Percentiles rank a stretch among this genome's conserved stretches.
phyloP scores from a whole-genome alignment of 2,113 vertebrate genomes.

The Tretioscincus oriximinensis region DNA sequence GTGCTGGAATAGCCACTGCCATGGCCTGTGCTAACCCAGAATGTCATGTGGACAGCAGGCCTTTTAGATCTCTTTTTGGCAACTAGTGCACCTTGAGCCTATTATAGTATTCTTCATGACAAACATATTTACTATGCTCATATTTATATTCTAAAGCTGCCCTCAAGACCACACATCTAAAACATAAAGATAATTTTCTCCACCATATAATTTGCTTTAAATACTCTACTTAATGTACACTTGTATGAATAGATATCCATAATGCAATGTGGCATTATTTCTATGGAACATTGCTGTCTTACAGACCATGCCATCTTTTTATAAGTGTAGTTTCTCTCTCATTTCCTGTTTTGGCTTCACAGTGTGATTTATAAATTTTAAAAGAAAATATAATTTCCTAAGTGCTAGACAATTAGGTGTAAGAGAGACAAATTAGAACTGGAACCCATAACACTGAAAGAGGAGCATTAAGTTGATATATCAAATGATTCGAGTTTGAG shows the following conservation, averaged over 20 bases:
- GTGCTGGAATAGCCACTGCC: too few relatives aligned
- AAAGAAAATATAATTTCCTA: constrained; percentile 18
- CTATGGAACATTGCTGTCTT: background rate
- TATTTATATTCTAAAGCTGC: too few relatives aligned
- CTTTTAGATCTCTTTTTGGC: too few relatives aligned
- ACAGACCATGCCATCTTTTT: background rate
- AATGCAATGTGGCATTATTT: background rate
- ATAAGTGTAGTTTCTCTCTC: rapidly evolving
- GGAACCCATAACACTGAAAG: constrained; percentile 23
- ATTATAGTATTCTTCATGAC: too few relatives aligned
- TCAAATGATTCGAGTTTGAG: background rate
- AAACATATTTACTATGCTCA: too few relatives aligned
- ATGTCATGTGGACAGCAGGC: too few relatives aligned
- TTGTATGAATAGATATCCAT: background rate
- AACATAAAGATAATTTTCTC: background rate
- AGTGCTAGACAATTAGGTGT: constrained; percentile 19
- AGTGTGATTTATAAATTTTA: constrained; percentile 25
- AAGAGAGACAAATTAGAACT: background rate
- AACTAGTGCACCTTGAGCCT: too few relatives aligned
- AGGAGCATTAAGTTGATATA: background rate
- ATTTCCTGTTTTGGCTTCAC: background rate
- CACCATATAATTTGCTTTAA: background rate
- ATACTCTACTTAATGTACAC: background rate
- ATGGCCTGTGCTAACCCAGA: too few relatives aligned
- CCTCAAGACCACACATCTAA: too few relatives aligned